phyloP scores from a whole-genome alignment of 2,113 vertebrate species.

The Oreocharis arfaki region DNA sequence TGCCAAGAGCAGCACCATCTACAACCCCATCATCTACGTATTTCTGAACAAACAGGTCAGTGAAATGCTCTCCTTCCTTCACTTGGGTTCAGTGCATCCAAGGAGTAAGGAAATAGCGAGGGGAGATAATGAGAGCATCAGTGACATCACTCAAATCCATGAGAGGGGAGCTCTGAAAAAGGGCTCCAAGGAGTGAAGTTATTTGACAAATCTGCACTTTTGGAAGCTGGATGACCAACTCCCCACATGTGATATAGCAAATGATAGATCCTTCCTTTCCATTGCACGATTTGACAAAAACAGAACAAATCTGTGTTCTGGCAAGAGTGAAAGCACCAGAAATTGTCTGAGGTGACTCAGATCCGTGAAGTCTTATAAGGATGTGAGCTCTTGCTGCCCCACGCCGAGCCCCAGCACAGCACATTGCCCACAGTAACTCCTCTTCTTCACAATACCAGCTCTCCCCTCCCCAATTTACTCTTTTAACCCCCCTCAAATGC shows the following conservation, averaged over 20 bases:
- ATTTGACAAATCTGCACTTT: background rate
- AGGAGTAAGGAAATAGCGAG: background rate
- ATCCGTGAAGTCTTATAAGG: rapidly evolving
- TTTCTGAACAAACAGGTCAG: conserved; percentile 81
- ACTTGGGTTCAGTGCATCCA: rapidly evolving
- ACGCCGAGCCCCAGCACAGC: rapidly evolving
- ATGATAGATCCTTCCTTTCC: background rate
- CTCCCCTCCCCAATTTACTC: background rate
- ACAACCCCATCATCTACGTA: conserved; percentile 78
- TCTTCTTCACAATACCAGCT: background rate
- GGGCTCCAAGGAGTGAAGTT: background rate
- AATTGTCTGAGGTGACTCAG: background rate
- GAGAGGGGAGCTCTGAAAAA: background rate
- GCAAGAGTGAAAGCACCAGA: background rate
- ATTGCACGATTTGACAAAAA: background rate
- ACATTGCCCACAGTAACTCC: background rate
- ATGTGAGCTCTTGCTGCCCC: background rate
- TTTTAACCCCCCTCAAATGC: background rate
- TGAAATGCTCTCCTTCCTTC: background rate
- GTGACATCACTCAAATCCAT: background rate
- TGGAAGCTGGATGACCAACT: background rate
- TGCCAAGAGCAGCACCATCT: conserved; percentile 76
- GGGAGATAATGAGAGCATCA: background rate
- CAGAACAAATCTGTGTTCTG: background rate
- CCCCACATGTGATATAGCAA: background rate